Conservation (phyloP, 2,888 invertebrate genomes). For the Drosophila algonquin region DNA sequence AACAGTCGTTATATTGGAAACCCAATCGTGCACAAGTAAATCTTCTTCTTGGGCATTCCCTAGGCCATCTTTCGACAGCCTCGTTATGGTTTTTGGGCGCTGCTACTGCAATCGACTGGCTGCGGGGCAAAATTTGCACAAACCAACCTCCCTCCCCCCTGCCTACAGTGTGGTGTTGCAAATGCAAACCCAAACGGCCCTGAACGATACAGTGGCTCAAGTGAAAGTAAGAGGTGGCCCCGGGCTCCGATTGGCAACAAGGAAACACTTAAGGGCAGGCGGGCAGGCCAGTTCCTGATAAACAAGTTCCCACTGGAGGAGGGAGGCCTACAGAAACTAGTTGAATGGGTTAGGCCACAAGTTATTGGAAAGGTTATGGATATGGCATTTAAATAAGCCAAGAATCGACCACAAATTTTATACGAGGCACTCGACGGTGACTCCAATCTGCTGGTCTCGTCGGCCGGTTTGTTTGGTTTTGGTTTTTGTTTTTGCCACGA, state of each 20-base stretch:
- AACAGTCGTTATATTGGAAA: neutral
- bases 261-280: conserved; percentile 36
- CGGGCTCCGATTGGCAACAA: conserved; percentile 9
- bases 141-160: neutral
- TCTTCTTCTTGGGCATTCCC: neutral
- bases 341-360: conserved; percentile 12
- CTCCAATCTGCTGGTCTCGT: conserved; percentile 1
- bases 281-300: conserved; percentile 31
- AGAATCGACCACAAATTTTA: conserved; percentile 48
- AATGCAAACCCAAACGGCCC: conserved; percentile 47
- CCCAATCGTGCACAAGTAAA: neutral
- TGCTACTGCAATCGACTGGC: conserved; percentile 7
- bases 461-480: conserved; percentile 52
- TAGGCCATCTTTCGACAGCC: neutral
- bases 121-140: neutral
- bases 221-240: conserved; percentile 52
- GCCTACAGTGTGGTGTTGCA: conserved; percentile 9
- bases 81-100: conserved; percentile 9
- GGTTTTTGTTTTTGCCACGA: conserved; percentile 40
- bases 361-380: conserved; percentile 37
- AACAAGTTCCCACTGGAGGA: conserved; percentile 17
- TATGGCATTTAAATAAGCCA: conserved; percentile 46
- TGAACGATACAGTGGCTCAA: conserved; percentile 34
- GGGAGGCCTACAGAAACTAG: conserved; percentile 29
- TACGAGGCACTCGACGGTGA: neutral